These are phyloP conservation scores for Microplitis manilae DNA, from an alignment of 2,888 invertebrate species.

Conservation along the genomic window DNA sequence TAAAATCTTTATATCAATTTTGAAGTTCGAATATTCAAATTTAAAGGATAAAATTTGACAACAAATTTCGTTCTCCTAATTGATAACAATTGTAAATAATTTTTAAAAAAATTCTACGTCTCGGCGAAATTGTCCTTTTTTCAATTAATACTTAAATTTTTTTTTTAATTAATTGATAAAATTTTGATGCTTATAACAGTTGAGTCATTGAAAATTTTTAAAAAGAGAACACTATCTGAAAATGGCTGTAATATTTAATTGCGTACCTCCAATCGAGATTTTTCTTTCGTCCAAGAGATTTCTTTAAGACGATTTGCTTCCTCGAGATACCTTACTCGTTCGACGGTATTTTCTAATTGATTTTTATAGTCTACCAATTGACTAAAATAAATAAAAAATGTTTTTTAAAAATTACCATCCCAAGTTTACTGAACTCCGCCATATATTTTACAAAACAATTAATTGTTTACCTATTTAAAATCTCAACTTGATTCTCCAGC, in stretches of 20 bases:
- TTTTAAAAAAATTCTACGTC: too few species aligned
- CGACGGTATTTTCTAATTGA: conserved; percentile 76
- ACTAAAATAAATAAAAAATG: conserved; percentile 66
- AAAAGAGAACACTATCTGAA: too few species aligned
- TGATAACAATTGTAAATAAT: too few species aligned
- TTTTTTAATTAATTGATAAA: too few species aligned
- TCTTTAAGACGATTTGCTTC: conserved; percentile 79
- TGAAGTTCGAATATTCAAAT: too few species aligned
- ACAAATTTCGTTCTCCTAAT: too few species aligned
- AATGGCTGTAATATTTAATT: neutral
- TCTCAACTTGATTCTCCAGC: conserved; percentile 86
- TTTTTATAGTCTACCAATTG: conserved; percentile 77
- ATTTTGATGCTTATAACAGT: too few species aligned
- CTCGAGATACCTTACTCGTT: conserved; percentile 78
- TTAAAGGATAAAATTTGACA: too few species aligned
- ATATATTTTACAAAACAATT: neutral
- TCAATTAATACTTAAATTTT: too few species aligned
- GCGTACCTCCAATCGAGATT: conserved; percentile 59
- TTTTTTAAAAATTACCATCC: conserved; percentile 25
- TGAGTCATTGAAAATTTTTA: too few species aligned
- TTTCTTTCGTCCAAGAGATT: conserved; percentile 83
- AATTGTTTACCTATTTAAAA: conserved; percentile 77
- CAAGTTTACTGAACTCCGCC: conserved; percentile 13
- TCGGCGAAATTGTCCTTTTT: too few species aligned
- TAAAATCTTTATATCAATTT: too few species aligned